A percentile compares a stretch with the other conserved stretches of the same genome.
Conservation (phyloP, 2,797 vertebrate genomes). For the Fringilla coelebs region DNA sequence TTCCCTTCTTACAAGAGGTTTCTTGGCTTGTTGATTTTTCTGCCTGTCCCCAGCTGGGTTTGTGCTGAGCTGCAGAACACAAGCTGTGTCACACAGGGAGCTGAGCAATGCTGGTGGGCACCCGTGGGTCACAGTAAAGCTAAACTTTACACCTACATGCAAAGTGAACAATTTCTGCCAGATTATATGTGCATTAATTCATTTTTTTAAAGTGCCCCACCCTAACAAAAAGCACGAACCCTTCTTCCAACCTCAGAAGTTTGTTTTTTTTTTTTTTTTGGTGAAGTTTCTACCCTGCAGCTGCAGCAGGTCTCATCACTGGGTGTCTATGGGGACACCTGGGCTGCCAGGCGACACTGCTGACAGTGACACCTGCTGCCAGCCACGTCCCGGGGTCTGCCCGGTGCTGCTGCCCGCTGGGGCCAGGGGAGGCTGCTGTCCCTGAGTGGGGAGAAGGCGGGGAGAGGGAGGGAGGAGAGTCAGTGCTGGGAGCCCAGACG, state of each 20-base stretch:
- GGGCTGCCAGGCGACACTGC: not conserved
- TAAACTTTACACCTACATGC: not conserved
- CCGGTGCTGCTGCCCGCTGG: not conserved
- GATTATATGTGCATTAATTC: rapidly evolving
- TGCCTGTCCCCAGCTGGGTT: not conserved
- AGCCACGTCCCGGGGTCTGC: not conserved
- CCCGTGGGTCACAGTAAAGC: not conserved
- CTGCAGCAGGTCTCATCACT: not conserved
- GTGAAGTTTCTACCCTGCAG: not conserved
- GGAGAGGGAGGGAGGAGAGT: not conserved
- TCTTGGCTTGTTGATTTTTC: not conserved
- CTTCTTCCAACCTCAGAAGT: not conserved
- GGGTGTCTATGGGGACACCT: not conserved
- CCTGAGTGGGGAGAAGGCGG: not conserved
- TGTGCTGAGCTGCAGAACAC: not conserved
- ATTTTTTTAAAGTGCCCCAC: not conserved
- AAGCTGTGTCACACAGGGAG: not conserved
- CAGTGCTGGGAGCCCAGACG: not conserved
- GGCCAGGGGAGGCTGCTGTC: not conserved
- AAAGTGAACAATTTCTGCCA: not conserved
- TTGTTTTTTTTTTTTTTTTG: no score
- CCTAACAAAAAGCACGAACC: not conserved
- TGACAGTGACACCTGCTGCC: not conserved
- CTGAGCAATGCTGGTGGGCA: not conserved
- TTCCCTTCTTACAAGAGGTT: not conserved